These are phyloP conservation scores for Silurus glanis DNA, from an alignment of 2,113 vertebrate genomes.

Conservation along the genomic window DNA sequence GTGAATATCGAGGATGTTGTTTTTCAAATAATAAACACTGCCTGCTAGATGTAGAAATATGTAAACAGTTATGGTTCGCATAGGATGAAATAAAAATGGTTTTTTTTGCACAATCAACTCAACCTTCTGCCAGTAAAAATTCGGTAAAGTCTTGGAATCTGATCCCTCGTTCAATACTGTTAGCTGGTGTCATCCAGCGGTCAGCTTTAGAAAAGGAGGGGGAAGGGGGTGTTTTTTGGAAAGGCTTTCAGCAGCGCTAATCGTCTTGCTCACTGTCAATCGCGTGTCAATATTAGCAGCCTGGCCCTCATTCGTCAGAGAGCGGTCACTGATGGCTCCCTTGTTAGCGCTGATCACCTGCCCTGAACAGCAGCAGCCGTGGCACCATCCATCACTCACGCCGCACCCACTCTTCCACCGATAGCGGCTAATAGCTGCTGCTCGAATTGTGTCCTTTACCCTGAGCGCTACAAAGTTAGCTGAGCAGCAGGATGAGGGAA, in stretches of 20 bases:
- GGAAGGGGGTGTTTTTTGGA: background rate
- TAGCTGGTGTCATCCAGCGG: conserved; percentile 57
- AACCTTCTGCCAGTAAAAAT: conserved; percentile 34
- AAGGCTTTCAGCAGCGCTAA: conserved; percentile 57
- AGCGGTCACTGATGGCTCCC: conserved; percentile 73
- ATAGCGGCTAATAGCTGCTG: conserved; percentile 68
- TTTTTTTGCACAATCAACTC: background rate
- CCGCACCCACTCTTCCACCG: conserved; percentile 69
- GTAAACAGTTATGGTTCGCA: background rate
- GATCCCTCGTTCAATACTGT: conserved; percentile 47
- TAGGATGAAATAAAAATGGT: background rate
- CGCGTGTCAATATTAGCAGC: conserved; percentile 68
- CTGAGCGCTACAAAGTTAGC: conserved; percentile 43
- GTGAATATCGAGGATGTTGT: background rate
- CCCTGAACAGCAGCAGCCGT: conserved; percentile 78
- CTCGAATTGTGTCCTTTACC: conserved; percentile 63
- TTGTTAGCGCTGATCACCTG: conserved; percentile 83
- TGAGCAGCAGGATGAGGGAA: conserved; percentile 36
- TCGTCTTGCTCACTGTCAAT: conserved; percentile 75
- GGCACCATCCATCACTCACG: conserved; percentile 80
- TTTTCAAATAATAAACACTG: background rate
- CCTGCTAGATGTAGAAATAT: background rate
- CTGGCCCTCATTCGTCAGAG: conserved; percentile 85
- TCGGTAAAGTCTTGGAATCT: conserved; percentile 28
- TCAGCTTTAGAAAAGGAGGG: conserved; percentile 53